phyloP scores from a whole-genome alignment of 1,140 invertebrate species.

The Apocrypta bakeri region DNA sequence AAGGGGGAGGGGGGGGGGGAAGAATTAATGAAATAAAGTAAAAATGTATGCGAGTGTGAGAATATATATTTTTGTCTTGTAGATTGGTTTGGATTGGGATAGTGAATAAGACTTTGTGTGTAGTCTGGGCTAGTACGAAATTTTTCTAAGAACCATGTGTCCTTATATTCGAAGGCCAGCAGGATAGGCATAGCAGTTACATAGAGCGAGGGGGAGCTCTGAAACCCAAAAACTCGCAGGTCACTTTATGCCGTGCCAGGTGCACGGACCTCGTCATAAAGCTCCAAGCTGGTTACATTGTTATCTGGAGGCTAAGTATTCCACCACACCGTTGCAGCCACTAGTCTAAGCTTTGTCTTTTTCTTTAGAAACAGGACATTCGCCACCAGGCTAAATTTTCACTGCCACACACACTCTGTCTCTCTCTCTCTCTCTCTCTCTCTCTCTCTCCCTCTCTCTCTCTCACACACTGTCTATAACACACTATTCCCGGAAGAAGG shows the following conservation, averaged over 20 bases:
- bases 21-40: too few relatives aligned
- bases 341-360: constrained; percentile 18
- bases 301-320: constrained; percentile 61
- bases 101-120: background rate
- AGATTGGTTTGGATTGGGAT: background rate
- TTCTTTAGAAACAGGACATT: constrained; percentile 43
- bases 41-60: background rate
- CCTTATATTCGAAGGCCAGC: constrained; percentile 39
- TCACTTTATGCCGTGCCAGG: constrained; percentile 57
- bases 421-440: too few relatives aligned
- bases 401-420: too few relatives aligned
- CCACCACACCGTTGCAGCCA: constrained; percentile 42
- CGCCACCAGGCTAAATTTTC: constrained; percentile 39
- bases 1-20: too few relatives aligned
- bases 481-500: constrained; percentile 34
- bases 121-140: background rate
- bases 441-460: too few relatives aligned
- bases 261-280: constrained; percentile 60
- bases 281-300: constrained; percentile 64
- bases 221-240: constrained; percentile 55
- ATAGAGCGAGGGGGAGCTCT: constrained; percentile 24
- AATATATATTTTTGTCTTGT: background rate
- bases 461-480: background rate
- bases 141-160: constrained; percentile 25
- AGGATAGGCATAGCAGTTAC: constrained; percentile 31